phyloP scores from a whole-genome alignment of 2,888 invertebrate species.

The Dioctria linearis region DNA sequence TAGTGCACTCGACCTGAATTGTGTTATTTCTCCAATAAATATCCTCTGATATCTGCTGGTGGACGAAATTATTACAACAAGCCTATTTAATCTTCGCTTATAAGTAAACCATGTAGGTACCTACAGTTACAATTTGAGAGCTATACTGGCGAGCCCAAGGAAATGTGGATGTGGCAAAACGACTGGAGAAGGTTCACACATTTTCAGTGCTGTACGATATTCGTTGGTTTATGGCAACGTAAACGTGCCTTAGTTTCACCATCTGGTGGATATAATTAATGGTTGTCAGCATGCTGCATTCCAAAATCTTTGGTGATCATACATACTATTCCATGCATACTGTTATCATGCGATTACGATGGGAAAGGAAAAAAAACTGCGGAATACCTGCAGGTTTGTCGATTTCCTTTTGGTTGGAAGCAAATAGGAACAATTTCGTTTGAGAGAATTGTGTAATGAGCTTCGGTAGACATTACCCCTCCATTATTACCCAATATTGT shows the following conservation, averaged over 20 bases:
- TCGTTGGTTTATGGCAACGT: conserved; percentile 23
- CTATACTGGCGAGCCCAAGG: neutral
- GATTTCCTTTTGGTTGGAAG: no score
- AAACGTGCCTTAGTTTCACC: conserved; percentile 12
- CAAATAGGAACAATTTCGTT: no score
- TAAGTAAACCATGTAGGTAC: neutral
- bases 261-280: conserved; percentile 32
- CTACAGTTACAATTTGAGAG: neutral
- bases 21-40: neutral
- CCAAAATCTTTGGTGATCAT: conserved; percentile 29
- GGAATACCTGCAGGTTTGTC: no score
- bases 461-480: no score
- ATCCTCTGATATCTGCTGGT: neutral
- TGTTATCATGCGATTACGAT: neutral
- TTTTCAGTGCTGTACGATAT: neutral
- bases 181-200: neutral
- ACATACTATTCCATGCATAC: conserved; percentile 1
- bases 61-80: neutral
- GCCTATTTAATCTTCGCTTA: conserved; percentile 4
- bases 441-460: no score
- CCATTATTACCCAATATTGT: no score
- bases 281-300: conserved; percentile 13
- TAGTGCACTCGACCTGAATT: neutral
- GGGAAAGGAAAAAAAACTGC: neutral
- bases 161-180: neutral